Evolutionary conservation across 1,140 invertebrate genomes (phyloP).

Genomic region (Brachionus manjavacas): DNA sequence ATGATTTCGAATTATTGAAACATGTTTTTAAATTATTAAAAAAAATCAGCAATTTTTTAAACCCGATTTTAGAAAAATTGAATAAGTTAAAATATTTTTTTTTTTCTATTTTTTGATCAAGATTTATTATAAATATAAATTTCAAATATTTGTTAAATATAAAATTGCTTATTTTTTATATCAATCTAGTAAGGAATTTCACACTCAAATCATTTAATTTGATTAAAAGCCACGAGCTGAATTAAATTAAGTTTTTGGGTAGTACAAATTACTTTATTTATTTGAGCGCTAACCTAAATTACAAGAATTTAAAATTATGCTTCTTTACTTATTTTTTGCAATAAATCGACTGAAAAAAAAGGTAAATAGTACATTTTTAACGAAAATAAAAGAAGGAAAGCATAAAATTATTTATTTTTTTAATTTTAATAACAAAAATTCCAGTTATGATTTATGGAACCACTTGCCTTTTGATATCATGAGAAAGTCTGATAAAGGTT

Average conservation of each 20-base stretch:
- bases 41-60: too few species aligned
- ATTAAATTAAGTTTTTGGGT: background rate
- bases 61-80: too few species aligned
- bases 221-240: background rate
- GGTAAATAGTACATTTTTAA: background rate
- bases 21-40: too few species aligned
- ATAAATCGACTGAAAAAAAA: background rate
- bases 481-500: background rate
- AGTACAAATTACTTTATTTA: background rate
- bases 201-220: background rate
- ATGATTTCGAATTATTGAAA: background rate
- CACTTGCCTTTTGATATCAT: background rate
- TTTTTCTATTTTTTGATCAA: background rate
- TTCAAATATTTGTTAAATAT: background rate
- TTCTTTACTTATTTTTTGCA: background rate
- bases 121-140: background rate
- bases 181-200: background rate
- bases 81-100: background rate
- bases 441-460: background rate
- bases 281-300: background rate
- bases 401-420: background rate
- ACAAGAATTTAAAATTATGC: background rate
- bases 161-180: background rate
- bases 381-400: background rate
- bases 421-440: background rate